Evolutionary conservation across 2,888 invertebrate species (phyloP).

Genomic region (Crioceris asparagi): DNA sequence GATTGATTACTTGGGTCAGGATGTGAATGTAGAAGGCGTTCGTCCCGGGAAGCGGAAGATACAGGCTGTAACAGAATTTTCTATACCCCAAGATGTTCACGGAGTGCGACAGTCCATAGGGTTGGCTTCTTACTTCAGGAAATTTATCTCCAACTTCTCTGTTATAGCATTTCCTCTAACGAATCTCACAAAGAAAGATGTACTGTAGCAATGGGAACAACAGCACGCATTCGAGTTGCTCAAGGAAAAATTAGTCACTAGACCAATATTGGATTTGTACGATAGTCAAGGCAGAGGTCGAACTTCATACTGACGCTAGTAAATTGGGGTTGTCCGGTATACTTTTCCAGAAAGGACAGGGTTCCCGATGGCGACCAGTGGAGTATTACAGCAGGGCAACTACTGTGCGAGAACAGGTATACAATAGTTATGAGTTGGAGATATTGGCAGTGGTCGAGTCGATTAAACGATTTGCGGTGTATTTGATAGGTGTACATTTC

Average conservation of each 20-base stretch:
- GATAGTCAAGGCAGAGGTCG: neutral
- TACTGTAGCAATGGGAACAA: neutral
- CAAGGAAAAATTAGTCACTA: neutral
- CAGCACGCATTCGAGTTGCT: neutral
- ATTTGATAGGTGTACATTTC: neutral
- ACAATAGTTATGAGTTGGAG: neutral
- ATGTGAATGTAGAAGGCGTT: slow-evolving; percentile 7
- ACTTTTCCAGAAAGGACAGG: slow-evolving; percentile 18
- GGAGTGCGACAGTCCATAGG: slow-evolving; percentile 3
- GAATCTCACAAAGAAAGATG: neutral
- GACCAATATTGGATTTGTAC: neutral
- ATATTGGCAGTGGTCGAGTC: neutral
- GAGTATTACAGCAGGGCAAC: neutral
- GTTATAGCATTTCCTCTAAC: neutral
- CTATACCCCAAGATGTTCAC: slow-evolving; percentile 1
- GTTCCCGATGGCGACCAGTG: slow-evolving; percentile 13
- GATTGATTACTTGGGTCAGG: slow-evolving; percentile 13
- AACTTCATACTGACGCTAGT: neutral
- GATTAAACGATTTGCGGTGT: neutral
- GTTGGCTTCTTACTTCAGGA: slow-evolving; percentile 4
- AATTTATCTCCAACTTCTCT: slow-evolving; percentile 3
- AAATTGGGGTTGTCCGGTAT: slow-evolving; percentile 8
- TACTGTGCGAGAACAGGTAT: neutral
- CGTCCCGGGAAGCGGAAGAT: slow-evolving; percentile 5
- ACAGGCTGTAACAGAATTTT: slow-evolving; percentile 1